Evolutionary conservation across 1,140 invertebrate species (phyloP).

Genomic region (Tetragnatha versicolor): DNA sequence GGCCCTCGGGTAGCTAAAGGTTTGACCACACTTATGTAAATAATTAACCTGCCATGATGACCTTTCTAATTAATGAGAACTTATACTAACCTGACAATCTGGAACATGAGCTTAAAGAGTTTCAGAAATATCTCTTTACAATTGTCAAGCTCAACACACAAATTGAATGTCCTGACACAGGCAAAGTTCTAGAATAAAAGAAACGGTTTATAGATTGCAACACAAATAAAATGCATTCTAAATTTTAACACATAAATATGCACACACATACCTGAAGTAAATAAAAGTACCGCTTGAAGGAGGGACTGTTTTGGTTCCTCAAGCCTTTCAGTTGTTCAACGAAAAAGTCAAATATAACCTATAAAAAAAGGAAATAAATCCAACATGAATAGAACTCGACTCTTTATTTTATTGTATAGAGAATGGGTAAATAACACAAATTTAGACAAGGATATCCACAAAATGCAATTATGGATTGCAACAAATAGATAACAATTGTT

Average conservation of each 20-base stretch:
- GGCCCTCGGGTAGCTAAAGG: no score
- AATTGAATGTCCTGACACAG: conserved; percentile 98
- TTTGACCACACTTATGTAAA: no score
- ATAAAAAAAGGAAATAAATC: conserved; percentile 64
- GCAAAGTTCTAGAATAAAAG: conserved; percentile 87
- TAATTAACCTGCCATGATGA: no score
- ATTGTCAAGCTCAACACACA: conserved; percentile 97
- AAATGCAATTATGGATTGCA: no score
- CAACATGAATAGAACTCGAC: no score
- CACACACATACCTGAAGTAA: conserved; percentile 64
- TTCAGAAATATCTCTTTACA: conserved; percentile 95
- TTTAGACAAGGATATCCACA: no score
- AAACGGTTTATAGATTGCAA: conserved; percentile 1
- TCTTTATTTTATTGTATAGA: no score
- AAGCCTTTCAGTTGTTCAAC: conserved; percentile 92
- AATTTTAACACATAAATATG: not conserved
- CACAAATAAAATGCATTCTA: not conserved
- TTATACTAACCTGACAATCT: conserved; percentile 44
- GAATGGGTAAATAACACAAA: no score
- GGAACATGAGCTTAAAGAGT: conserved; percentile 90
- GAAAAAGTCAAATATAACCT: conserved; percentile 94
- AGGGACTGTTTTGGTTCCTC: conserved; percentile 93
- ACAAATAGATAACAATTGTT: no score
- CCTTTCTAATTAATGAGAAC: no score
- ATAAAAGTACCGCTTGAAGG: conserved; percentile 97